A percentile compares a stretch with the other conserved stretches of the same genome.
These are phyloP conservation scores for Temnothorax nylanderi DNA, from an alignment of 1,140 invertebrate genomes.

Conservation along the genomic window DNA sequence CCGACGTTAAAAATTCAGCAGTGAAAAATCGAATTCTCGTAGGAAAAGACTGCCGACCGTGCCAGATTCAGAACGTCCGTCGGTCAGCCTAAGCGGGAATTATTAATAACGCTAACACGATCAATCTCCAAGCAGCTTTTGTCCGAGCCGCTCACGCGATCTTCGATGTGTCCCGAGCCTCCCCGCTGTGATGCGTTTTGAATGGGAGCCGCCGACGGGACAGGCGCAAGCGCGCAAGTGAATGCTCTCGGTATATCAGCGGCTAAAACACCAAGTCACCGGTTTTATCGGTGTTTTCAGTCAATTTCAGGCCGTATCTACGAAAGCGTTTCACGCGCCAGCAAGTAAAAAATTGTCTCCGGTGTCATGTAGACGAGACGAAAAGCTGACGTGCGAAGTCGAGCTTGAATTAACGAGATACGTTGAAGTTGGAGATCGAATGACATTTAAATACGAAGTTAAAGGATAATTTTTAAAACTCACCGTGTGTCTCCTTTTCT, in stretches of 20 bases:
- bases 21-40: slow-evolving; percentile 48
- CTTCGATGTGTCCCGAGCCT: slow-evolving; percentile 3
- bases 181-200: slow-evolving; percentile 40
- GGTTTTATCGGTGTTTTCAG: slow-evolving; percentile 53
- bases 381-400: slow-evolving; percentile 27
- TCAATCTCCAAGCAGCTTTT: slow-evolving; percentile 58
- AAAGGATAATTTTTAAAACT: neutral
- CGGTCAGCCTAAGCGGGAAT: slow-evolving; percentile 47
- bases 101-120: slow-evolving; percentile 70
- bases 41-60: neutral
- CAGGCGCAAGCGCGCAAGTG: neutral
- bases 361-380: neutral
- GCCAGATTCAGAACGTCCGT: slow-evolving; percentile 48
- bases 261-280: slow-evolving; percentile 57
- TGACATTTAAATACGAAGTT: neutral
- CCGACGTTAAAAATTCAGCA: slow-evolving; percentile 50
- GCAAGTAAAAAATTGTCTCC: slow-evolving; percentile 54
- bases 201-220: slow-evolving; percentile 29
- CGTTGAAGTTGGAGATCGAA: neutral
- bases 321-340: slow-evolving; percentile 51
- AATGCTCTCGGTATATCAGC: slow-evolving; percentile 36
- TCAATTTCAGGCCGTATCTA: slow-evolving; percentile 54
- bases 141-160: slow-evolving; percentile 30
- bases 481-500: too few relatives aligned
- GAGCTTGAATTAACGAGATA: neutral